These are phyloP conservation scores for Ariolimax columbianus DNA, from an alignment of 2,888 invertebrate genomes.

Conservation along the genomic window DNA sequence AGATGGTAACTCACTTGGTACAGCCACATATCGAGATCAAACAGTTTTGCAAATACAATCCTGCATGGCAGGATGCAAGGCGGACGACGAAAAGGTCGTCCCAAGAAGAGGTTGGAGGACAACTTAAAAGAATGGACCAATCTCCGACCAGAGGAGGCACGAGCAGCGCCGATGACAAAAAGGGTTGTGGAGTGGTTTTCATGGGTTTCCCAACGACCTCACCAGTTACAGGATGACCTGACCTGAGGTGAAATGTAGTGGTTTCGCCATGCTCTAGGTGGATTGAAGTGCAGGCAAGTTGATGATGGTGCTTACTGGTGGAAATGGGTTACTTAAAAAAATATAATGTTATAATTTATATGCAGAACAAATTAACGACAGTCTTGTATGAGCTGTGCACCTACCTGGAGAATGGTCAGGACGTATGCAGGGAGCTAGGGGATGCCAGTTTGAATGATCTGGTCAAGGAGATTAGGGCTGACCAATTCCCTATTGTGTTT, in stretches of 20 bases:
- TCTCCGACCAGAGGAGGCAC: too few relatives aligned
- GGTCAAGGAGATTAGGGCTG: background rate
- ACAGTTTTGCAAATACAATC: too few relatives aligned
- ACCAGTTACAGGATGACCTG: background rate
- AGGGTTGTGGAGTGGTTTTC: background rate
- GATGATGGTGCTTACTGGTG: background rate
- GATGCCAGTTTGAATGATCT: constrained; percentile 4
- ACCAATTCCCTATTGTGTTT: constrained; percentile 11
- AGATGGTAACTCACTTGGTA: too few relatives aligned
- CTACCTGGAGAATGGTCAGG: constrained; percentile 2
- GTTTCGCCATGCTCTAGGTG: background rate
- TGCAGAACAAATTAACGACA: constrained; percentile 16
- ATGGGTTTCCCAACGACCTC: background rate
- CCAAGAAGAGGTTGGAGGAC: too few relatives aligned
- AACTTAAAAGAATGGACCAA: too few relatives aligned
- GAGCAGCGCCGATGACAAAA: too few relatives aligned
- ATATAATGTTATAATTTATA: background rate
- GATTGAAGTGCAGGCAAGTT: background rate
- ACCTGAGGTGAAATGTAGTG: too few relatives aligned
- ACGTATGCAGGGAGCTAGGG: constrained; percentile 17
- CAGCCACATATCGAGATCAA: too few relatives aligned
- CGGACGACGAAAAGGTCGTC: too few relatives aligned
- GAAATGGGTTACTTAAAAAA: background rate
- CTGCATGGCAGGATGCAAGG: too few relatives aligned
- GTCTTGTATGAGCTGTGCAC: constrained; percentile 18